Evolutionary conservation across 1,140 invertebrate species (phyloP), one percentile per base, ranked within the genome.

Genomic region (Orius laevigatus): DNA sequence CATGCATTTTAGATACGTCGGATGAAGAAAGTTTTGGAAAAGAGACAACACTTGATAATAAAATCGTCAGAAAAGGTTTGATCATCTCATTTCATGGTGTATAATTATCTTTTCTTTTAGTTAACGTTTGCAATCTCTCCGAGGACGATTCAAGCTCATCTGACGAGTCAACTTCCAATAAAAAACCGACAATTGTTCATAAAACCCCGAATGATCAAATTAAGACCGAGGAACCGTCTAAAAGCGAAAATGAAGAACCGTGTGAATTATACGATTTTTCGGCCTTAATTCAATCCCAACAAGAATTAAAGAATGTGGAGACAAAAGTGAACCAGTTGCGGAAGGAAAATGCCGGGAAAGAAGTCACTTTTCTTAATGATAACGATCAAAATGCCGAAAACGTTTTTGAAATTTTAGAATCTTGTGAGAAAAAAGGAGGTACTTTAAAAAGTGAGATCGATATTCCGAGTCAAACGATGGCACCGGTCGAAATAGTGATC

Each of bases 381-480:
- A 50, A 33, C 33, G 42, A 18, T 4, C 39, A 50, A 50, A 32
- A 25, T 15, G 15, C 8, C 5, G 31, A 42, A 48, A 52, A 43
- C 20, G 15, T 31, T 16, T 9, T 38, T 46, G 31, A 33, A 33
- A 48, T 43, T 20, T 9, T 41, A 36, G 15, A 57, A 14, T 52
- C 50, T 45, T 35, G 50, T 9, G 62, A 67, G 48, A 56, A 58
- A 38, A 60, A 73, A 60, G 41, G 46, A 49, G 53, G 12, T 52
- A 57, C 46, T 48, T n/a, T 20, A 2, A 31, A 34, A 20, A 18
- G 12, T 10, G 4, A n/a, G 12, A 25, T 20, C 19, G 44, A n/a
- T 5, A 18, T 18, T 5, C 5, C 15, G 1, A 1, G 2, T 2
- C 20, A 12, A 4, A 38, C 15, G 3, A 38, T 38, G 36, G n/a